Evolutionary conservation across 2,113 vertebrate species (phyloP).

Genomic region (Cynopterus brachyotis): DNA sequence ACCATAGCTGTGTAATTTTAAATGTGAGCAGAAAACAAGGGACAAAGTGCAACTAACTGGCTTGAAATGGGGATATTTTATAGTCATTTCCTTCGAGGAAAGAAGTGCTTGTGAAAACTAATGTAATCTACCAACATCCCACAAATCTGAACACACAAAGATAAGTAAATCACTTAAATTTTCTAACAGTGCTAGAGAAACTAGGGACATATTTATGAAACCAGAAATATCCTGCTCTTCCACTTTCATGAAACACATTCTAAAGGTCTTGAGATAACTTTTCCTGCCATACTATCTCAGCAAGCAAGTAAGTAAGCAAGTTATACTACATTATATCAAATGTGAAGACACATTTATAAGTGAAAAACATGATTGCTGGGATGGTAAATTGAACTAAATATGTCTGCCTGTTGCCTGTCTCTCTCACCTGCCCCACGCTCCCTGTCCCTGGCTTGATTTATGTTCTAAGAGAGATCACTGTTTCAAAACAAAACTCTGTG

Average conservation of each 20-base stretch:
- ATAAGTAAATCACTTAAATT: constrained; percentile 40
- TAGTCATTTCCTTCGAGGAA: not conserved
- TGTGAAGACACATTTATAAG: not conserved
- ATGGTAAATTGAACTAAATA: not conserved
- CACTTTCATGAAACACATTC: constrained; percentile 39
- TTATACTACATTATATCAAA: not conserved
- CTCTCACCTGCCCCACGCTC: not conserved
- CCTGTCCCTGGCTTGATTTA: not conserved
- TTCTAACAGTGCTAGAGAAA: constrained; percentile 26
- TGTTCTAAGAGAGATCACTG: not conserved
- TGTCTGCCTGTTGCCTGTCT: not conserved
- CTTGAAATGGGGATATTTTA: constrained; percentile 35
- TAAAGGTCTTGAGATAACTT: not conserved
- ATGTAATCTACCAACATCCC: not conserved
- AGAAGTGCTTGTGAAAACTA: constrained; percentile 12
- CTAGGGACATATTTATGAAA: constrained; percentile 28
- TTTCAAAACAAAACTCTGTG: constrained; percentile 21
- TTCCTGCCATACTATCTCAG: constrained; percentile 9
- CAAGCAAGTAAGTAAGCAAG: constrained; percentile 4
- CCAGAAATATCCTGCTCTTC: not conserved
- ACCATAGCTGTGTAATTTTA: not conserved
- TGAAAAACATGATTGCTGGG: not conserved
- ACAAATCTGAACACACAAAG: not conserved
- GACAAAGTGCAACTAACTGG: not conserved
- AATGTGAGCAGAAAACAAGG: not conserved